Percentiles rank a stretch among this genome's conserved stretches.
Evolutionary conservation across 1,140 invertebrate genomes (phyloP).

Genomic region (Belonocnema kinseyi): DNA sequence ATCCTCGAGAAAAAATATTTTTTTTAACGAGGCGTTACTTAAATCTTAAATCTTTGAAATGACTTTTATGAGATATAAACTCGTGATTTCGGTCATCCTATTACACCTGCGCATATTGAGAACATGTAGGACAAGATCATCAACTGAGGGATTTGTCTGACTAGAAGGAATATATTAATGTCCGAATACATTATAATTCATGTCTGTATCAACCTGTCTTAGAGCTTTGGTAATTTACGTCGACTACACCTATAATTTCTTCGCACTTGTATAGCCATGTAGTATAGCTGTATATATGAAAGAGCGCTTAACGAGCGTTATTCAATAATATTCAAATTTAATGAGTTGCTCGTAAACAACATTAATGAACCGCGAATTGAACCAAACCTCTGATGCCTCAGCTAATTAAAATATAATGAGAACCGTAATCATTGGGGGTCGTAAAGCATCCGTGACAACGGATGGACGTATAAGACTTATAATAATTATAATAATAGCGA

Average conservation of each 20-base stretch:
- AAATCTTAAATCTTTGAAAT: constrained; percentile 1
- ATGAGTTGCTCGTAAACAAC: constrained; percentile 68
- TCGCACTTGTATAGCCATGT: too few species aligned
- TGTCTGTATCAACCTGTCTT: too few species aligned
- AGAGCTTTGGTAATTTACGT: too few species aligned
- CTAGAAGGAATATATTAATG: too few species aligned
- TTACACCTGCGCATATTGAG: too few species aligned
- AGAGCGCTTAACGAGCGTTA: constrained; percentile 63
- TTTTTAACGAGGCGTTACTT: constrained; percentile 37
- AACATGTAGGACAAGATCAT: too few species aligned
- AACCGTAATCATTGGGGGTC: constrained; percentile 68
- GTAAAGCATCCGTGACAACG: constrained; percentile 63
- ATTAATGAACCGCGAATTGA: constrained; percentile 68
- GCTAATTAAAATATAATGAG: constrained; percentile 75
- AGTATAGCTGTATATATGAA: too few species aligned
- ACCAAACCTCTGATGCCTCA: constrained; percentile 49
- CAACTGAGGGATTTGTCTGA: too few species aligned
- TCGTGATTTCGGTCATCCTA: too few species aligned
- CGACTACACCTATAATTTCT: too few species aligned
- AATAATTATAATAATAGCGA: constrained; percentile 30
- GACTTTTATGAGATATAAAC: too few species aligned
- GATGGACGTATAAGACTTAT: constrained; percentile 37
- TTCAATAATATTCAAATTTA: constrained; percentile 73
- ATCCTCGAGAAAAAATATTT: background rate
- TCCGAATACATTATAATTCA: too few species aligned